These are phyloP conservation scores for Lycocorax pyrrhopterus DNA, from an alignment of 2,113 vertebrate species.

Conservation along the genomic window DNA sequence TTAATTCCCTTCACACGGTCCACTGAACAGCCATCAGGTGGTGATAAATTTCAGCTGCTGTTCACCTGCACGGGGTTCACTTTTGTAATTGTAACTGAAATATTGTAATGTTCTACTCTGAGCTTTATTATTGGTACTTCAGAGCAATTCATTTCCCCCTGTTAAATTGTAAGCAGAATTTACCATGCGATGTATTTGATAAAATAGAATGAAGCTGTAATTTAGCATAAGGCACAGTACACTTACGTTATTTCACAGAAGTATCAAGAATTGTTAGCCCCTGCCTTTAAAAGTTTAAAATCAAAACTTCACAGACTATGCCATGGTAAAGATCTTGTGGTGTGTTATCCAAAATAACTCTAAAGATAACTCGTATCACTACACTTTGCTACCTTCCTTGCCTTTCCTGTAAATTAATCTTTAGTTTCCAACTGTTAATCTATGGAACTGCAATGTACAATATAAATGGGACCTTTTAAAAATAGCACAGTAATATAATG, in stretches of 20 bases:
- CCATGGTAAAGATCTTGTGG: background rate
- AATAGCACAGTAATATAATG: slow-evolving; percentile 53
- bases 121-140: background rate
- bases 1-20: slow-evolving; percentile 46
- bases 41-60: slow-evolving; percentile 43
- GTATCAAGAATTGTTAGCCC: background rate
- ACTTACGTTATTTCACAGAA: background rate
- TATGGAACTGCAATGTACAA: slow-evolving; percentile 46
- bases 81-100: slow-evolving; percentile 25
- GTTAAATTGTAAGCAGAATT: background rate
- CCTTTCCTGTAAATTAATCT: slow-evolving; percentile 65
- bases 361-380: background rate
- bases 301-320: background rate
- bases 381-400: background rate
- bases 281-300: background rate
- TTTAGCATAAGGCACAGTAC: background rate
- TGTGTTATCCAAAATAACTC: background rate
- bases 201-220: background rate
- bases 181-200: background rate
- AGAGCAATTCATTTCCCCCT: background rate
- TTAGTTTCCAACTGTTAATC: slow-evolving; percentile 61
- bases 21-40: slow-evolving; percentile 28
- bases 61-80: background rate
- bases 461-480: slow-evolving; percentile 65
- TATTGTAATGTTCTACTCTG: background rate